Conservation (phyloP, 2,888 invertebrate genomes). For the Bedellia somnulentella region DNA sequence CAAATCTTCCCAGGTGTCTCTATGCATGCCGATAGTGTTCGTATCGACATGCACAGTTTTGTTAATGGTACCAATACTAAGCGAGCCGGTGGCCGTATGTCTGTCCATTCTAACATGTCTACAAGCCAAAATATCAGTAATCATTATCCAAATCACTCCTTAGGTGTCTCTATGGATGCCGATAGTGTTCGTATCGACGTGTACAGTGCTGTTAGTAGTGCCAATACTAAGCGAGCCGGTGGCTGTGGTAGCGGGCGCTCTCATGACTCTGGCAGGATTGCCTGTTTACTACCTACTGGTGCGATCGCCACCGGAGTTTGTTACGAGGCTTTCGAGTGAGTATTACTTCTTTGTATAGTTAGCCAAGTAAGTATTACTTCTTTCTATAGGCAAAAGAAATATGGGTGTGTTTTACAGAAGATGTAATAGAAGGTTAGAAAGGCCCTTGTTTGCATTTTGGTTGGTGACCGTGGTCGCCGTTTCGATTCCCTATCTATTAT, state of each 20-base stretch:
- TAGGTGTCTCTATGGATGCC: constrained; percentile 77
- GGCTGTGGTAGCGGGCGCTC: constrained; percentile 76
- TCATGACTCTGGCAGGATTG: constrained; percentile 80
- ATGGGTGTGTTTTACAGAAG: too few species aligned
- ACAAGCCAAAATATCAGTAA: background rate
- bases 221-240: constrained; percentile 78
- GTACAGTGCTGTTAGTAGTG: constrained; percentile 76
- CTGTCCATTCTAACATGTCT: too few species aligned
- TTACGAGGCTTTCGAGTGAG: constrained; percentile 65
- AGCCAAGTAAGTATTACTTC: too few species aligned
- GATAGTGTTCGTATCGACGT: constrained; percentile 73
- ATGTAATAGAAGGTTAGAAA: too few species aligned
- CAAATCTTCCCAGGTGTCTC: constrained; percentile 66
- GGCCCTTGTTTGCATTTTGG: too few species aligned
- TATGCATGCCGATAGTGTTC: constrained; percentile 76
- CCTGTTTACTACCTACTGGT: constrained; percentile 80
- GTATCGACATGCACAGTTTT: constrained; percentile 77
- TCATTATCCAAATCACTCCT: constrained; percentile 10
- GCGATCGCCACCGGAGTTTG: constrained; percentile 65
- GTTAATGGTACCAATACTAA: constrained; percentile 76
- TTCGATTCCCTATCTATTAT: too few species aligned
- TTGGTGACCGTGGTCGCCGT: too few species aligned
- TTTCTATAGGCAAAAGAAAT: too few species aligned
- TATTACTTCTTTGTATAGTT: too few species aligned
- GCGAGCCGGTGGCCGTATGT: constrained; percentile 81